A percentile compares a stretch with the other conserved stretches of the same genome.
These are phyloP conservation scores for Machimus rusticus DNA, from an alignment of 2,888 invertebrate species.

Conservation along the genomic window DNA sequence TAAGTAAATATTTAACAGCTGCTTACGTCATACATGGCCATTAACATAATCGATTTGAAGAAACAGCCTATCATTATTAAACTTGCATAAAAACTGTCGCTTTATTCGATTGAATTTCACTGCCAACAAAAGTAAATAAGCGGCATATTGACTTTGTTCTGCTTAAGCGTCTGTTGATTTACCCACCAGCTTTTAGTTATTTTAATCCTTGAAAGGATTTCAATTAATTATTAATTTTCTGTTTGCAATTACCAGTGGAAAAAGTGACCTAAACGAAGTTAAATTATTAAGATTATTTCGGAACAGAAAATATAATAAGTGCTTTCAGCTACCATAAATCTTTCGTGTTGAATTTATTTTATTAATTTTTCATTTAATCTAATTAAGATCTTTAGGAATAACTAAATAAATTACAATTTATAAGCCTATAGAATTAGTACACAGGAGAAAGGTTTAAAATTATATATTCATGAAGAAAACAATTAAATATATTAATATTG, in stretches of 20 bases:
- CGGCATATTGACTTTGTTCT: neutral
- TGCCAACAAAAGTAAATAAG: neutral
- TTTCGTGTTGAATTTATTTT: neutral
- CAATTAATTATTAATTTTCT: neutral
- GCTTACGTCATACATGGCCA: neutral
- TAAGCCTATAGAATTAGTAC: neutral
- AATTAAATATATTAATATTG: no score
- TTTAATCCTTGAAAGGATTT: neutral
- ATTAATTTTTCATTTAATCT: neutral
- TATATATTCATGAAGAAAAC: no score
- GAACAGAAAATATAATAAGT: neutral
- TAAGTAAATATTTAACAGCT: neutral
- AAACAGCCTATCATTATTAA: neutral
- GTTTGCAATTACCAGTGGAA: neutral
- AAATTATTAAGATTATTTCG: neutral
- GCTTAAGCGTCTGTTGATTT: neutral
- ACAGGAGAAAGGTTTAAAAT: neutral
- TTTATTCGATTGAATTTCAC: neutral
- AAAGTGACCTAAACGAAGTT: neutral
- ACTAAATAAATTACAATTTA: neutral
- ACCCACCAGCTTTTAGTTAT: neutral
- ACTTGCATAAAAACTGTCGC: neutral
- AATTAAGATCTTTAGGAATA: neutral
- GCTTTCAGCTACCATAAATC: neutral
- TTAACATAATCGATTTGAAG: neutral